phyloP scores from a whole-genome alignment of 2,888 invertebrate species.

The Linnaemya tessellans region DNA sequence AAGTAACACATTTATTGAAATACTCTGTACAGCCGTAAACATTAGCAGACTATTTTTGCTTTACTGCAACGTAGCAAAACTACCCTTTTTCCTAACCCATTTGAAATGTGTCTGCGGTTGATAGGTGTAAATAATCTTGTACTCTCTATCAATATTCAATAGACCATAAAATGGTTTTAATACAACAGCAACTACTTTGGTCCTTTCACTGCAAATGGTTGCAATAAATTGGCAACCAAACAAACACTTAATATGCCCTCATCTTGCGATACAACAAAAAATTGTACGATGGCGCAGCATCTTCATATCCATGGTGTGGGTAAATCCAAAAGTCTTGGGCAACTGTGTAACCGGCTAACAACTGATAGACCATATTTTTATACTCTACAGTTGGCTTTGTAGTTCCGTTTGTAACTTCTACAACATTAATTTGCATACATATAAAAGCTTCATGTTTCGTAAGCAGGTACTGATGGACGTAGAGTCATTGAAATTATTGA shows the following conservation, averaged over 20 bases:
- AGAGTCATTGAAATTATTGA: too few species aligned
- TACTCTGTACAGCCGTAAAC: slow-evolving; percentile 27
- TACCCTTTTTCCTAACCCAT: slow-evolving; percentile 56
- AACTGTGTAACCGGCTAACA: too few species aligned
- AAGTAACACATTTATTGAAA: slow-evolving; percentile 3
- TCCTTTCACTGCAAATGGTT: slow-evolving; percentile 73
- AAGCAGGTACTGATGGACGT: too few species aligned
- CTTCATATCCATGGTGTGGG: too few species aligned
- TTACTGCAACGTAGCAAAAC: slow-evolving; percentile 30
- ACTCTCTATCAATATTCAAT: slow-evolving; percentile 79
- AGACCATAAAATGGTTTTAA: slow-evolving; percentile 83
- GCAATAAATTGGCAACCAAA: slow-evolving; percentile 77
- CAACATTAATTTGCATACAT: too few species aligned
- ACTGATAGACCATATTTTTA: too few species aligned
- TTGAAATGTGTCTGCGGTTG: slow-evolving; percentile 74
- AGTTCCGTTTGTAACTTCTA: too few species aligned
- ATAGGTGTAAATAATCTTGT: slow-evolving; percentile 80
- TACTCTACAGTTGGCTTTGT: too few species aligned
- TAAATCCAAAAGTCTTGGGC: too few species aligned
- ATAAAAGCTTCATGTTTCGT: too few species aligned
- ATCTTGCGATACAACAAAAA: not conserved
- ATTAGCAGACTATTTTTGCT: not conserved
- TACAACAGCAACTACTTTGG: slow-evolving; percentile 13
- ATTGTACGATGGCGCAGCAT: too few species aligned
- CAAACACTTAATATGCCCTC: slow-evolving; percentile 50